Percentiles rank a stretch among this genome's conserved stretches.
phyloP scores from a whole-genome alignment of 1,140 invertebrate genomes.

The Leptinotarsa defecta region DNA sequence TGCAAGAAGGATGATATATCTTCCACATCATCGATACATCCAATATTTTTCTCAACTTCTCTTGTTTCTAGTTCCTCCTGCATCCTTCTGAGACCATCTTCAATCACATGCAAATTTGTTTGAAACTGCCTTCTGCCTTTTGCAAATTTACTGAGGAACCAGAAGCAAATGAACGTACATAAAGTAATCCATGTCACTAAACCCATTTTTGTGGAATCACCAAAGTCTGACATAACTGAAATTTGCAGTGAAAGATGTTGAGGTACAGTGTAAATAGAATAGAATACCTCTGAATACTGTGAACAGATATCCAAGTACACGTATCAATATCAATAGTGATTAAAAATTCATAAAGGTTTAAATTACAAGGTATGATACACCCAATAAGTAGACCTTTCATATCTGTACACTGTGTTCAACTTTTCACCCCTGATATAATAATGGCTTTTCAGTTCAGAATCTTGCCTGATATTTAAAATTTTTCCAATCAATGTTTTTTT shows the following conservation, averaged over 20 bases:
- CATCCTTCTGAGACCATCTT: constrained; percentile 43
- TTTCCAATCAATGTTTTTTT: too few species aligned
- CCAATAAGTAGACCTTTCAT: not conserved
- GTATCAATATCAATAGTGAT: constrained; percentile 1
- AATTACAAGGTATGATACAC: not conserved
- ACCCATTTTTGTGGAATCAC: constrained; percentile 35
- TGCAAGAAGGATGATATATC: constrained; percentile 31
- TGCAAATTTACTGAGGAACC: constrained; percentile 43
- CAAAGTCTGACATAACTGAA: not conserved
- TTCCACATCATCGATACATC: constrained; percentile 38
- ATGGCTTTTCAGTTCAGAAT: too few species aligned
- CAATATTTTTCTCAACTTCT: constrained; percentile 42
- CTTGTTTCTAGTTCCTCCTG: constrained; percentile 42
- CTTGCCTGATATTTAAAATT: too few species aligned
- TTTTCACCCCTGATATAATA: too few species aligned
- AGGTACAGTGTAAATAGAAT: too few species aligned
- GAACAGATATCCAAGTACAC: not conserved
- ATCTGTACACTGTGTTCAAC: too few species aligned
- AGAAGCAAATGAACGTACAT: constrained; percentile 38
- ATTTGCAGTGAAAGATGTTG: too few species aligned
- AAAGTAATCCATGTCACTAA: constrained; percentile 41
- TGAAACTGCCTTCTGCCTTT: constrained; percentile 40
- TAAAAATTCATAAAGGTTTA: not conserved
- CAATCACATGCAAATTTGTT: constrained; percentile 44
- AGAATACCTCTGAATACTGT: too few species aligned